Base-by-base conservation (phyloP, 2,888 invertebrate species). In the Axea sp. region DNA sequence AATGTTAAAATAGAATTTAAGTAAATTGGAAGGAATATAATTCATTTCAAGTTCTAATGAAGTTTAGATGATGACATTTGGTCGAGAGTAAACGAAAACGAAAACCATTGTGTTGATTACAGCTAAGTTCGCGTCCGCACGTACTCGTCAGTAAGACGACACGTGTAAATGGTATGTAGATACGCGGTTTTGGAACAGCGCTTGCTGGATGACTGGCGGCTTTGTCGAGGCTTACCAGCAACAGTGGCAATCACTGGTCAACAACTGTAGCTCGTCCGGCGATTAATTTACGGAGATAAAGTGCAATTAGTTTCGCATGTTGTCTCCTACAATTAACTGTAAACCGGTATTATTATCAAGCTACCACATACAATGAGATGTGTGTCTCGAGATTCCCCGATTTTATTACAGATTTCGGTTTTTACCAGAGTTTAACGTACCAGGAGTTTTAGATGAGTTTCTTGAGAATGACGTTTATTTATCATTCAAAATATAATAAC, bases 231-330 rank as follows among this genome's bases (percentile, higher is more conserved):
- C 62, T 57, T 71, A 68, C 76, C 49, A 49, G 49, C 77, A 68
- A 73, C 73, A 77, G 76, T 57, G 71, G 79, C 80, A 79, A 80
- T 79, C 81, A 78, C 78, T 78, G 76, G 75, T 79, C 78, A 78
- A 62, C 72, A 45, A 68, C 68, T 64, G 72, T 67, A 67, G 75
- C 51, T 73, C 72, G 65, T 69, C 76, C 72, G 60, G 77, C 81
- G 80, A 82, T 83, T 83, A 83, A 83, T 83, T 83, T 80, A 82
- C 82, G 74, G 78, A 82, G 81, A 82, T 82, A 83, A 82, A 82
- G 81, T 79, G 80, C 81, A 82, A 83, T 83, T 83, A 82, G 81
- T 82, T 78, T 76, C 74, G 77, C 78, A 77, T 81, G 81, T 81
- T 80, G 80, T 79, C 77, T 80, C 76, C 78, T 77, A 80, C 81